Conservation (phyloP, 2,888 invertebrate species). For the Heliconius hortense region DNA sequence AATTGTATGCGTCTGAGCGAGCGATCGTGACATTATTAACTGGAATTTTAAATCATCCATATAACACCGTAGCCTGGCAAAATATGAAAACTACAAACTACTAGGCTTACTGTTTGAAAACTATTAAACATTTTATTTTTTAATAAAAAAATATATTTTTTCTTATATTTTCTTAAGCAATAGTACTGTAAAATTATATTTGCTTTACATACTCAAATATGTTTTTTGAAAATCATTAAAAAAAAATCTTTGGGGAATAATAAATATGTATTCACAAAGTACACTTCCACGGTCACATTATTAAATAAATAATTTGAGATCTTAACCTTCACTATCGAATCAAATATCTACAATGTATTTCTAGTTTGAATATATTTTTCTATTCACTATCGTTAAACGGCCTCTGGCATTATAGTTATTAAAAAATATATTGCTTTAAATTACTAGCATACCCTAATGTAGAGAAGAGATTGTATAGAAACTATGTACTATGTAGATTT, state of each 20-base stretch:
- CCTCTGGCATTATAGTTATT: slow-evolving; percentile 7
- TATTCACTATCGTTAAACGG: background rate
- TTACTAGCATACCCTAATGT: background rate
- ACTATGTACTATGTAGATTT: background rate
- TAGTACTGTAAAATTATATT: too few species aligned
- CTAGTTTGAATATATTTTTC: slow-evolving; percentile 5
- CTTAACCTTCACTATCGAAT: slow-evolving; percentile 7
- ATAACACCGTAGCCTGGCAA: background rate
- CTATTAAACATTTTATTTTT: background rate
- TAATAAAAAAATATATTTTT: too few species aligned
- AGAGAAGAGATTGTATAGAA: background rate
- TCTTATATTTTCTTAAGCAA: too few species aligned
- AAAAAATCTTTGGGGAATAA: background rate
- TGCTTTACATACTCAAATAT: background rate
- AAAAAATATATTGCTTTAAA: background rate
- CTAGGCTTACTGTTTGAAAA: background rate
- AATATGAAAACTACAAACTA: background rate
- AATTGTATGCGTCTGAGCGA: slow-evolving; percentile 78
- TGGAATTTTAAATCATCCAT: slow-evolving; percentile 56
- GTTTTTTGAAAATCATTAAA: background rate
- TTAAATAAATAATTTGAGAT: background rate
- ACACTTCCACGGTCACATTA: background rate
- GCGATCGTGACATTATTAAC: slow-evolving; percentile 65
- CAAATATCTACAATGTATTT: slow-evolving; percentile 2
- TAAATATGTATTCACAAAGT: background rate